Base-by-base conservation (phyloP, 2,113 vertebrate species). In the Tragelaphus scriptus region DNA sequence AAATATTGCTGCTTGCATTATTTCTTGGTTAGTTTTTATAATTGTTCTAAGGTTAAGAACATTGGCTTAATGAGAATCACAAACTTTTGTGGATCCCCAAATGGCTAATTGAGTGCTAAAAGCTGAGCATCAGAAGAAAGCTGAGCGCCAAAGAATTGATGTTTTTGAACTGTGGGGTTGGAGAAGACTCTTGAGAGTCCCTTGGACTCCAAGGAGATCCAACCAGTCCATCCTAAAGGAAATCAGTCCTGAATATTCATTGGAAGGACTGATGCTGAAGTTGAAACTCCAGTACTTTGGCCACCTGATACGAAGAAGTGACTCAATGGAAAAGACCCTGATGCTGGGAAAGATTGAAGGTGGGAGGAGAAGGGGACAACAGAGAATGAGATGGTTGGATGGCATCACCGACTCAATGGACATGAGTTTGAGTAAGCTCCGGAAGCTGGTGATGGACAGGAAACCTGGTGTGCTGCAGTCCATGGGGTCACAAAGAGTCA, bases 1-100 rank as follows among this genome's bases (percentile, higher is more conserved):
- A 81, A 82, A 49, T 51, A 88, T 36, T 82, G 28, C 82, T 88
- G 75, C 6, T 88, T 65, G 36, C 36, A 88, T 68, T 94, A n/a
- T 49, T 81, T 49, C 40, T 32, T 82, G 36, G 47, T 63, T 55
- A 89, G 28, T 44, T 68, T 89, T 89, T 58, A 94, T 23, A 82
- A 56, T 36, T 94, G 40, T 82, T 89, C 23, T 94, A 49, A 94
- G 30, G 61, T 82, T 19, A 21, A 82, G 14, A 71, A 21, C 51
- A 55, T 47, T 71, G 80, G 28, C 51, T 58, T 94, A 53, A 89
- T 68, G 51, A 82, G 65, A 68, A 94, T 68, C 51, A 49, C 55
- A 68, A 68, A 71, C 21, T 36, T 56, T n/a, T 68, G 59, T 56
- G 49, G 47, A 56, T 88, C 28, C 59, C 36, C 14, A 88, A 71